Conservation (phyloP, 1,140 invertebrate species). For the Drosophila saltans region DNA sequence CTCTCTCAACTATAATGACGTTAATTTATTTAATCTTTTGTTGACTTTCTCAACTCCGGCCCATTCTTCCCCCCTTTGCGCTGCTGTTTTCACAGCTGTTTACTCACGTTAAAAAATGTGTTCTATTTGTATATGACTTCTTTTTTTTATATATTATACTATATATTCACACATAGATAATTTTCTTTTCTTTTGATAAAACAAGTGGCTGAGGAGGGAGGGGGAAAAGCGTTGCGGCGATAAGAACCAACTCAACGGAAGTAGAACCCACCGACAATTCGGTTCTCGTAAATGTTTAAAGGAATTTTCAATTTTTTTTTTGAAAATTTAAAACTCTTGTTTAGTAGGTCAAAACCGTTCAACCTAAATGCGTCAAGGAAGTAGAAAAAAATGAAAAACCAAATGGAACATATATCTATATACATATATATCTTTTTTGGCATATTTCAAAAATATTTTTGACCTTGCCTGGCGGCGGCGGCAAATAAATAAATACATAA, state of each 20-base stretch:
- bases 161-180: neutral
- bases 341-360: slow-evolving; percentile 62
- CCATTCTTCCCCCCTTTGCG: neutral
- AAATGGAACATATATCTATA: slow-evolving; percentile 31
- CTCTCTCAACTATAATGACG: neutral
- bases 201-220: too few species aligned
- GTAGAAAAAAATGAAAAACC: slow-evolving; percentile 9
- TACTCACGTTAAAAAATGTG: neutral
- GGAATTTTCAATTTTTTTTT: slow-evolving; percentile 12
- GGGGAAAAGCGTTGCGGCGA: neutral
- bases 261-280: neutral
- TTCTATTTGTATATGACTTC: slow-evolving; percentile 6
- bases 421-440: slow-evolving; percentile 21
- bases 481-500: slow-evolving; percentile 2
- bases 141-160: neutral
- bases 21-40: slow-evolving; percentile 9
- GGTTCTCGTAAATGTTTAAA: neutral
- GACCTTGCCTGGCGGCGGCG: neutral
- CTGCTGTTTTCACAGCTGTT: slow-evolving; percentile 2
- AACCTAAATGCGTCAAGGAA: slow-evolving; percentile 16
- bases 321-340: slow-evolving; percentile 18
- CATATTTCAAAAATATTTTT: slow-evolving; percentile 17
- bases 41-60: slow-evolving; percentile 4
- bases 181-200: too few species aligned
- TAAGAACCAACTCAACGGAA: neutral